These are phyloP conservation scores for Turritopsis rubra DNA, from an alignment of 30 jellyfish, hydroid and myxozoan genomes.

Conservation along the genomic window DNA sequence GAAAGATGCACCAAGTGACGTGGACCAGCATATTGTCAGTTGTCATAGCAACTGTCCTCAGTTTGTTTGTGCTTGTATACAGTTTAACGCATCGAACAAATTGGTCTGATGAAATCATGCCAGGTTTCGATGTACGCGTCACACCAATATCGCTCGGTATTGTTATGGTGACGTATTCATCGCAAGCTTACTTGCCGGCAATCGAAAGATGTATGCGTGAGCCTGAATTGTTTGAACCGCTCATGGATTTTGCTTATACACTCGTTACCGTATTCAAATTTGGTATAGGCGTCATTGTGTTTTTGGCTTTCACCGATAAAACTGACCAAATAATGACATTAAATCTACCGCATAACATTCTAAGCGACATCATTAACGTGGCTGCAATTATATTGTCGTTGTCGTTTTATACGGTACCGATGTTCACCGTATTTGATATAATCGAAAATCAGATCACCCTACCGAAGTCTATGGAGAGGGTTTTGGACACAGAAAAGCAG, in stretches of 20 bases:
- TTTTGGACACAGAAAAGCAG: slow-evolving; percentile 54
- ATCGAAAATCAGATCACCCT: slow-evolving; percentile 72
- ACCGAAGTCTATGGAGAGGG: slow-evolving; percentile 37
- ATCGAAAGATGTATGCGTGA: slow-evolving; percentile 93
- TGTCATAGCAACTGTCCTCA: slow-evolving; percentile 63
- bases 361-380: slow-evolving; percentile 59
- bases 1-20: slow-evolving; percentile 88
- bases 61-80: slow-evolving; percentile 70
- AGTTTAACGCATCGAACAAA: slow-evolving; percentile 90
- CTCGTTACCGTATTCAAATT: slow-evolving; percentile 81
- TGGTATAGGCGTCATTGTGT: slow-evolving; percentile 91
- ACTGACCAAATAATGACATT: slow-evolving; percentile 90
- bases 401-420: slow-evolving; percentile 87
- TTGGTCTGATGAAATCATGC: slow-evolving; percentile 91
- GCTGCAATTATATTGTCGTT: slow-evolving; percentile 77
- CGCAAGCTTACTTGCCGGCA: slow-evolving; percentile 97
- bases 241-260: slow-evolving; percentile 88
- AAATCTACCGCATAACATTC: slow-evolving; percentile 66
- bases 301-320: slow-evolving; percentile 75
- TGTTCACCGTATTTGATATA: slow-evolving; percentile 82
- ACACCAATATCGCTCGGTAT: slow-evolving; percentile 85
- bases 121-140: slow-evolving; percentile 70
- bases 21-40: slow-evolving; percentile 86
- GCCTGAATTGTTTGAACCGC: slow-evolving; percentile 89
- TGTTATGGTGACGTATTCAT: slow-evolving; percentile 84